Evolutionary conservation across 2,113 vertebrate genomes (phyloP).

Genomic region (Rallus limicola): DNA sequence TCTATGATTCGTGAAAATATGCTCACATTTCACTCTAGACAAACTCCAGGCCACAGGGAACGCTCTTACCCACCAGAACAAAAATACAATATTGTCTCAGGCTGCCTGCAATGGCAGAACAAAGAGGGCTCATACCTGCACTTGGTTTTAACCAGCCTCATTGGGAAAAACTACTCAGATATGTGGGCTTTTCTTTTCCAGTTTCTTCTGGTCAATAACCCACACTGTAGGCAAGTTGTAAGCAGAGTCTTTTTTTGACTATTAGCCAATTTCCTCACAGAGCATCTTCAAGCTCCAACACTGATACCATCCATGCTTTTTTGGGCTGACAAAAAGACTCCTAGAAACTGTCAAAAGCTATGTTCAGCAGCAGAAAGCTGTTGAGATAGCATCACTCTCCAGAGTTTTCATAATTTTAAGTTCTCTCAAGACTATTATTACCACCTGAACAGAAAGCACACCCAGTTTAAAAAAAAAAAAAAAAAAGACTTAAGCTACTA

Average conservation of each 20-base stretch:
- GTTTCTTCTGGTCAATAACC: background rate
- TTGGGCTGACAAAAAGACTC: background rate
- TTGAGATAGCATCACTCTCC: background rate
- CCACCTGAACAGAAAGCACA: background rate
- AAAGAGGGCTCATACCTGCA: background rate
- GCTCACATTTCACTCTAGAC: background rate
- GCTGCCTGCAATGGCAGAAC: background rate
- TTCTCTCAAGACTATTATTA: background rate
- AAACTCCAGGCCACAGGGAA: background rate
- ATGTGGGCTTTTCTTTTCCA: background rate
- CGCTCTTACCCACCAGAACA: background rate
- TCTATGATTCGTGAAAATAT: background rate
- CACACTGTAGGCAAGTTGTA: background rate
- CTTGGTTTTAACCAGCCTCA: background rate
- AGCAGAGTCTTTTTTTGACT: background rate
- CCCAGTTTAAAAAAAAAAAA: background rate
- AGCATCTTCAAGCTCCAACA: background rate
- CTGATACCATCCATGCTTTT: background rate
- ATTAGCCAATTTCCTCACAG: background rate
- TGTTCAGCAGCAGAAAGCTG: background rate
- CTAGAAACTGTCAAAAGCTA: background rate
- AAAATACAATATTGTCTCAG: background rate
- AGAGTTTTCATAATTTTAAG: background rate
- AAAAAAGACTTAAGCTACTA: background rate
- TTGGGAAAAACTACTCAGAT: background rate